Base-by-base conservation (phyloP, 2,888 invertebrate species). In the Eledone cirrhosa region DNA sequence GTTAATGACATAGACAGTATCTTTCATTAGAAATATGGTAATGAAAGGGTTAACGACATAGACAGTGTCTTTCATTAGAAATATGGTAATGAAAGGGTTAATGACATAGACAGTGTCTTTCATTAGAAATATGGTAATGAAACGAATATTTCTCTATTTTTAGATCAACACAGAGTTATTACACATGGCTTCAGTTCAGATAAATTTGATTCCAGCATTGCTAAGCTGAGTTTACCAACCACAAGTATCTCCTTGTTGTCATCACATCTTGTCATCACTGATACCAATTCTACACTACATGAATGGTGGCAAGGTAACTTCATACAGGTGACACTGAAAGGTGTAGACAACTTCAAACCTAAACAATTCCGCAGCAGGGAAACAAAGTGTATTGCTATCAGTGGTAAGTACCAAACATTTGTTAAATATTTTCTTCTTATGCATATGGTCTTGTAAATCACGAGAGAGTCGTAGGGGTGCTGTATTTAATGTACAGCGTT, bases 151-250 rank as follows among this genome's bases (percentile, higher is more conserved):
- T 33, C 27, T 63, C n/a, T 33, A 41, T 72, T 22, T 72, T 22
- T n/a, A 72, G 72, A 72, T 31, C 72, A 72, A 31, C 22, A 72
- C 72, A 29, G 72, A 72, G 29, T 72, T 19, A 72, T 72, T 1
- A 72, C 41, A 41, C 31, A 31, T 72, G 72, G 72, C n/a, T 72
- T 72, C 72, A 72, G 41, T 29, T 13, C 31, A 31, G 22, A 41
- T 33, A 31, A 72, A 7, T 31, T 24, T n/a, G 41, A 31, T 19
- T 33, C 69, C 33, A 69, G 33, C 31, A 31, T 33, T 31, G 8
- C 16, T 33, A 41, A 33, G 33, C 41, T n/a, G 19, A 22, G 13
- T 13, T 13, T 22, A 19, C n/a, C 29, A 41, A 31, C 33, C 19
- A 8, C 24, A 24, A 41, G 31, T 11, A 41, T 72, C n/a, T 11